Conservation (phyloP, 1,140 invertebrate species). For the Gerris buenoi region DNA sequence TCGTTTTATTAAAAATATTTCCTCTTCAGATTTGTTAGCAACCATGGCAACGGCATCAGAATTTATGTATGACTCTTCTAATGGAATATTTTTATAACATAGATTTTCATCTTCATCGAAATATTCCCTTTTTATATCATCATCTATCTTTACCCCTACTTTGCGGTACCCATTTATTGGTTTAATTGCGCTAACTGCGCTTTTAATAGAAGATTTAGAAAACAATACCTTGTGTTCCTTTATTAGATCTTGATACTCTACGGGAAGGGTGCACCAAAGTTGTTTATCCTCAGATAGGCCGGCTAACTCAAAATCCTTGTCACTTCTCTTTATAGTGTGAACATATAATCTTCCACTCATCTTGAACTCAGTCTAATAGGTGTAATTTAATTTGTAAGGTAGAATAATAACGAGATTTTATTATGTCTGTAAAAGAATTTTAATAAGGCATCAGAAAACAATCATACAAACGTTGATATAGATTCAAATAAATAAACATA, state of each 20-base stretch:
- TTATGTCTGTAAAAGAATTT: slow-evolving; percentile 2
- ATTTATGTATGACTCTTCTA: neutral
- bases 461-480: no score
- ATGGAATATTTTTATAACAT: slow-evolving; percentile 2
- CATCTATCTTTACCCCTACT: slow-evolving; percentile 3
- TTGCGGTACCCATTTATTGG: slow-evolving; percentile 2
- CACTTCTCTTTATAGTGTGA: neutral
- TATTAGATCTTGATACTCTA: slow-evolving; percentile 5
- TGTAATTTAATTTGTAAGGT: slow-evolving; percentile 8
- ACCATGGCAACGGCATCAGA: neutral
- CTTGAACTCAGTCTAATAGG: neutral
- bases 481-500: no score
- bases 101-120: slow-evolving; percentile 2
- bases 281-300: slow-evolving; percentile 2
- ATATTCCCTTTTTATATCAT: slow-evolving; percentile 3
- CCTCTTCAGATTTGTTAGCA: neutral
- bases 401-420: slow-evolving; percentile 2
- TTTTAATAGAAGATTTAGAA: slow-evolving; percentile 3
- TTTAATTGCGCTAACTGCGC: neutral
- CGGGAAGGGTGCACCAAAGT: neutral
- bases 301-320: slow-evolving; percentile 1
- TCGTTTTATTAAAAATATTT: slow-evolving; percentile 3
- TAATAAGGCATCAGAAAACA: no score
- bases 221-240: slow-evolving; percentile 1
- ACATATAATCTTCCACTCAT: neutral